Percentiles rank a stretch among this genome's conserved stretches.
Evolutionary conservation across 2,797 vertebrate genomes (phyloP).

Genomic region (Chaetophractus vellerosus): DNA sequence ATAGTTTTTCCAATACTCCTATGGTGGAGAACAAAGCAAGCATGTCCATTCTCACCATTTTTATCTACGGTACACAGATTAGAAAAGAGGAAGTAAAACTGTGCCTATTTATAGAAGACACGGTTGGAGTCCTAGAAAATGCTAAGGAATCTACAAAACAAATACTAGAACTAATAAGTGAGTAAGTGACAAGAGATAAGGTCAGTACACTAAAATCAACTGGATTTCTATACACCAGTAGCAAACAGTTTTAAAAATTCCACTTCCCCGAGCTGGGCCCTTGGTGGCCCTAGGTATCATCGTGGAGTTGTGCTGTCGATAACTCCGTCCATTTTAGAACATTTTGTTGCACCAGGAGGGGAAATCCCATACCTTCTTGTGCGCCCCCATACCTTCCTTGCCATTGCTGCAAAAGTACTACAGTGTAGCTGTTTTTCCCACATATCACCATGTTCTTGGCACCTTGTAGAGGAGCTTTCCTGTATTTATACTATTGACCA

Average conservation of each 20-base stretch:
- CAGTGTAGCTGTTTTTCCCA: no score
- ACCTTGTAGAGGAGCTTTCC: no score
- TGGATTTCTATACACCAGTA: neutral
- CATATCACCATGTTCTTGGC: no score
- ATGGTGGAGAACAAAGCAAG: neutral
- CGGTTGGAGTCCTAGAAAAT: neutral
- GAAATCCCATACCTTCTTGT: no score
- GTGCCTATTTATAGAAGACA: neutral
- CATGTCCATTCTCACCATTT: neutral
- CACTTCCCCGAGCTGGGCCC: neutral
- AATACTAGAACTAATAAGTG: neutral
- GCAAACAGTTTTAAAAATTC: constrained; percentile 23
- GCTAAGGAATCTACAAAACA: neutral
- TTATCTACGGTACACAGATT: neutral
- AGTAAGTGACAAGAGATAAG: neutral
- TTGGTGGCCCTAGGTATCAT: no score
- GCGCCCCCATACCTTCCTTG: no score
- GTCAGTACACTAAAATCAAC: constrained; percentile 1
- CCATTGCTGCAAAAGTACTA: no score
- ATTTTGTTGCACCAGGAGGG: no score
- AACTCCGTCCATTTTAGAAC: no score
- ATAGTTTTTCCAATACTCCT: neutral
- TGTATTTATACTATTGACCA: no score
- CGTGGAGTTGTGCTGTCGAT: no score
- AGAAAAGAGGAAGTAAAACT: neutral